Evolutionary conservation across 2,888 invertebrate species (phyloP).

Genomic region (Phania funesta): DNA sequence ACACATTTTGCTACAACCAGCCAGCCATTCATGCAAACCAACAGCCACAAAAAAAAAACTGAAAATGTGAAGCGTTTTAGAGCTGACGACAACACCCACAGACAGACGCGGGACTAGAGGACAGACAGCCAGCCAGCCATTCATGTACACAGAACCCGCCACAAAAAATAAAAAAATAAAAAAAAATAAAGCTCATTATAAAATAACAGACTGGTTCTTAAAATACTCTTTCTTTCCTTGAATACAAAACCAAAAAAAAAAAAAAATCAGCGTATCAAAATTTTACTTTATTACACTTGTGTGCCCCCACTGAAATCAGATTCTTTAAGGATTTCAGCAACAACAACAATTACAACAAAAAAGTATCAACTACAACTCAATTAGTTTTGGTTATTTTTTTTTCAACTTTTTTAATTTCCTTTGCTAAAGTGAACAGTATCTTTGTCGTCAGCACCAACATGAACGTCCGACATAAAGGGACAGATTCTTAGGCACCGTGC

Average conservation of each 20-base stretch:
- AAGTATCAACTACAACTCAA: slow-evolving; percentile 65
- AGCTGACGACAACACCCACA: slow-evolving; percentile 66
- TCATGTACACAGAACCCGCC: neutral
- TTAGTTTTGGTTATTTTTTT: slow-evolving; percentile 57
- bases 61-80: slow-evolving; percentile 54
- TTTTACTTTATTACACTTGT: slow-evolving; percentile 42
- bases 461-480: slow-evolving; percentile 37
- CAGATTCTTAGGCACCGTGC: slow-evolving; percentile 26
- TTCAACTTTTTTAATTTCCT: slow-evolving; percentile 3
- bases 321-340: slow-evolving; percentile 16
- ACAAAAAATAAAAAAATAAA: slow-evolving; percentile 45
- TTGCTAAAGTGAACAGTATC: neutral
- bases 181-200: slow-evolving; percentile 27
- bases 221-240: slow-evolving; percentile 14
- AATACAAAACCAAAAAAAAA: neutral
- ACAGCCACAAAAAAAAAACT: neutral
- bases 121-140: slow-evolving; percentile 19
- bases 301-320: slow-evolving; percentile 34
- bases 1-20: slow-evolving; percentile 45
- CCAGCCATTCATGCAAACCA: slow-evolving; percentile 36
- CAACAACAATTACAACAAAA: slow-evolving; percentile 5
- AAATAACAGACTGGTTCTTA: slow-evolving; percentile 38
- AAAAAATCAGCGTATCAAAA: slow-evolving; percentile 48
- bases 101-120: slow-evolving; percentile 44
- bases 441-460: neutral